Conservation (phyloP, 1,140 invertebrate species). For the Homalodisca vitripennis region DNA sequence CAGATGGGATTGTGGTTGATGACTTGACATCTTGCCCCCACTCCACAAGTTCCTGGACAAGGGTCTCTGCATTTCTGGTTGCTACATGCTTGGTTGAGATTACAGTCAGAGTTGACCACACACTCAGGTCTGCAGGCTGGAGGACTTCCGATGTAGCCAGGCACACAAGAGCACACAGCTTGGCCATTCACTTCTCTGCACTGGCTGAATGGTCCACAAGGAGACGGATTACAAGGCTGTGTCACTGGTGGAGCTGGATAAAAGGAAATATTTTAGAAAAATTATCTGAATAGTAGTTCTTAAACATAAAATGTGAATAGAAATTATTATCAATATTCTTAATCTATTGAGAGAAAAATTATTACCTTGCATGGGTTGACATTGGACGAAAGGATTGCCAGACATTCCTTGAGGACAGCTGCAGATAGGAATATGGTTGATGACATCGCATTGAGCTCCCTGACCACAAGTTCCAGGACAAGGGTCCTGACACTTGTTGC, state of each 20-base stretch:
- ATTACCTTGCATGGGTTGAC: constrained; percentile 52
- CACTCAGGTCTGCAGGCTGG: constrained; percentile 74
- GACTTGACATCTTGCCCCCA: constrained; percentile 66
- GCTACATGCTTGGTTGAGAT: constrained; percentile 65
- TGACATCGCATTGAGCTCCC: constrained; percentile 53
- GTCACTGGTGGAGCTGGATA: constrained; percentile 43
- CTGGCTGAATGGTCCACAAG: constrained; percentile 75
- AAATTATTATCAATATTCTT: constrained; percentile 44
- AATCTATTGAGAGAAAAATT: too few relatives aligned
- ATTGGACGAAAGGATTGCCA: constrained; percentile 52
- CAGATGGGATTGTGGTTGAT: constrained; percentile 65
- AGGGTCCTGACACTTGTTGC: constrained; percentile 54
- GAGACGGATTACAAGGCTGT: constrained; percentile 63
- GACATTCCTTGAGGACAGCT: constrained; percentile 50
- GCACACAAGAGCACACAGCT: constrained; percentile 72
- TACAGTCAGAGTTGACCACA: constrained; percentile 71
- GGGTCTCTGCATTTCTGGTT: constrained; percentile 77
- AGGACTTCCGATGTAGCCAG: constrained; percentile 67
- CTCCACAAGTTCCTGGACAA: constrained; percentile 73
- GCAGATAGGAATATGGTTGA: constrained; percentile 54
- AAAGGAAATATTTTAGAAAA: background rate
- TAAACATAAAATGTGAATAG: background rate
- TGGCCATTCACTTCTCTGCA: constrained; percentile 67
- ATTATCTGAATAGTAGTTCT: too few relatives aligned
- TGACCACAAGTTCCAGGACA: constrained; percentile 55